Evolutionary conservation across 2,888 invertebrate species (phyloP).

Genomic region (Brenthis hecate): DNA sequence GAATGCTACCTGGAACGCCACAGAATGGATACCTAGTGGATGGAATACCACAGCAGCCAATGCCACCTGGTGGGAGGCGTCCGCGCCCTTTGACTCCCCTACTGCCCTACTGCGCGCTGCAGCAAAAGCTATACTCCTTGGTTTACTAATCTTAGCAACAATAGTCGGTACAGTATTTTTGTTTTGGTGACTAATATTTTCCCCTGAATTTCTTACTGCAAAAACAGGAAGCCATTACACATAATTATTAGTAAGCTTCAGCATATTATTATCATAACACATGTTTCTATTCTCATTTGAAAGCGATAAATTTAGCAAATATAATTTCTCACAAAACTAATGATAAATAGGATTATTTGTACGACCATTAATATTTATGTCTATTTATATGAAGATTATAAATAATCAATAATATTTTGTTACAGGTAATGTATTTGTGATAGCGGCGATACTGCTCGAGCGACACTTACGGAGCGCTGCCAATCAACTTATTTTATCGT

Average conservation of each 20-base stretch:
- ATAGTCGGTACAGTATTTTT: conserved; percentile 79
- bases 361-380: background rate
- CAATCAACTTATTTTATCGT: conserved; percentile 93
- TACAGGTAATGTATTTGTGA: conserved; percentile 96
- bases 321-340: background rate
- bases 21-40: conserved; percentile 59
- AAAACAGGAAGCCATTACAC: conserved; percentile 30
- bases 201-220: conserved; percentile 9
- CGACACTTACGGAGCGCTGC: conserved; percentile 93
- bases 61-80: conserved; percentile 68
- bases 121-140: conserved; percentile 81
- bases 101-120: conserved; percentile 84
- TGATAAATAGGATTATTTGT: conserved; percentile 1
- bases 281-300: conserved; percentile 11
- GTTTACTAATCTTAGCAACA: conserved; percentile 84
- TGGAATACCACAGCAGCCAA: conserved; percentile 68
- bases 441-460: conserved; percentile 94
- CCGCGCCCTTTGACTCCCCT: conserved; percentile 76
- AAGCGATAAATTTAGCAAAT: conserved; percentile 1
- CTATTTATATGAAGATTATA: background rate
- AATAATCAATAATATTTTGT: conserved; percentile 37
- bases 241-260: conserved; percentile 22
- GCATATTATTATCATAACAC: conserved; percentile 5
- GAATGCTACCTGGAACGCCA: conserved; percentile 66
- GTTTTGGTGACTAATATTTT: conserved; percentile 20